A percentile compares a stretch with the other conserved stretches of the same genome.
These are phyloP conservation scores for Pluvianellus socialis DNA, from an alignment of 2,113 vertebrate species.

Conservation along the genomic window DNA sequence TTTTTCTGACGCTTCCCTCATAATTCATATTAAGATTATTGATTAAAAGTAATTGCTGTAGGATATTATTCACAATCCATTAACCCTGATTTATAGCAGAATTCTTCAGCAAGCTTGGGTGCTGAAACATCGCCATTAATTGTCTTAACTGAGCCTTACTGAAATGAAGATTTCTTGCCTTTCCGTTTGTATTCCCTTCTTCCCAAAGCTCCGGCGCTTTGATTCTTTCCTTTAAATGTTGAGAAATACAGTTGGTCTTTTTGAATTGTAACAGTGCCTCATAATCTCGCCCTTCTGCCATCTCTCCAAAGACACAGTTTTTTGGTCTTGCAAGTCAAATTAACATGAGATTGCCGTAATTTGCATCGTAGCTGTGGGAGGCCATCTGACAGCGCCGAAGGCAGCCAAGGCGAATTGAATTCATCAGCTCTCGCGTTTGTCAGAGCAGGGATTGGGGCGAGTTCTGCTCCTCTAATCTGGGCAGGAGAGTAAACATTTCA, in stretches of 20 bases:
- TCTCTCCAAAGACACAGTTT: fast-evolving
- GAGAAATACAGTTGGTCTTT: not conserved
- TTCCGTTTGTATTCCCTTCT: not conserved
- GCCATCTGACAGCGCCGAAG: not conserved
- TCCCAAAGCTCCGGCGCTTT: not conserved
- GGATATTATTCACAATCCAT: not conserved
- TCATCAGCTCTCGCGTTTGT: not conserved
- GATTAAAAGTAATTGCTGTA: not conserved
- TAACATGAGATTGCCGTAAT: not conserved
- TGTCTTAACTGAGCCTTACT: not conserved
- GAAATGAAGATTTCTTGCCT: not conserved
- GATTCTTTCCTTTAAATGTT: not conserved
- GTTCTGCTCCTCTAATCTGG: not conserved
- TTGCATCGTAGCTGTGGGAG: not conserved
- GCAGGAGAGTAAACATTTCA: not conserved
- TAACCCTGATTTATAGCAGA: not conserved
- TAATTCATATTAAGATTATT: not conserved
- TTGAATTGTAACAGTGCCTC: not conserved
- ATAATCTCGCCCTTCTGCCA: not conserved
- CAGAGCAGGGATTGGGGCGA: not conserved
- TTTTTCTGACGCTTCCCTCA: not conserved
- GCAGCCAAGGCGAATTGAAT: not conserved
- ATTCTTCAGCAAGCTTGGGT: not conserved
- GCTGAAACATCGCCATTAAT: not conserved
- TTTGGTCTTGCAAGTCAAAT: not conserved